Evolutionary conservation across 2,113 vertebrate species (phyloP).

Genomic region (Brachypodius melanocephalos): DNA sequence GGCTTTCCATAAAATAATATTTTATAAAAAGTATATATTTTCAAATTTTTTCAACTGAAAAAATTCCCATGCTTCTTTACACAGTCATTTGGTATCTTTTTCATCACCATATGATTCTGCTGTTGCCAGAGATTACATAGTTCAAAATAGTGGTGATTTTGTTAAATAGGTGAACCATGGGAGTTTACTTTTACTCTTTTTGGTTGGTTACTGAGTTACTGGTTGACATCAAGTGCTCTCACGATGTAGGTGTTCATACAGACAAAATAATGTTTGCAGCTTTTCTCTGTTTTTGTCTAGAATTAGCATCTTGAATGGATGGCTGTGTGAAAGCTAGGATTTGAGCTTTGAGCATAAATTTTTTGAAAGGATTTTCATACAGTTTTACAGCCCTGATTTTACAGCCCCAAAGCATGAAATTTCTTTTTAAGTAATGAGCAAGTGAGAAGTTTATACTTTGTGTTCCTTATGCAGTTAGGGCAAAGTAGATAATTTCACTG

Average conservation of each 20-base stretch:
- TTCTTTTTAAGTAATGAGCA: slow-evolving; percentile 6
- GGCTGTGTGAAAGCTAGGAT: background rate
- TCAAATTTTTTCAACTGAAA: background rate
- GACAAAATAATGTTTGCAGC: background rate
- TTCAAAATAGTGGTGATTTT: background rate
- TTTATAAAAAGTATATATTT: background rate
- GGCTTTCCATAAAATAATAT: background rate
- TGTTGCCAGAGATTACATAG: background rate
- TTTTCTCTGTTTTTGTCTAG: background rate
- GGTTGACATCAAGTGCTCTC: background rate
- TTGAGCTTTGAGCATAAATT: background rate
- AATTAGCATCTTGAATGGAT: background rate
- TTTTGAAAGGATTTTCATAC: background rate
- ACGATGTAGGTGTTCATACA: rapidly evolving
- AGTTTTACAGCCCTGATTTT: background rate
- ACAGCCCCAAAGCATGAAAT: background rate
- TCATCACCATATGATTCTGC: background rate
- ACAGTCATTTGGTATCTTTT: background rate
- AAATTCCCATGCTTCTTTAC: background rate
- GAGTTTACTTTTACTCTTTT: background rate
- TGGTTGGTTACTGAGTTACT: background rate
- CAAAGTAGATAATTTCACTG: background rate
- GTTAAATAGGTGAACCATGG: background rate
- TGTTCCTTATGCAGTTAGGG: background rate
- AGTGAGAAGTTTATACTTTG: background rate